A percentile compares a stretch with the other conserved stretches of the same genome.
Evolutionary conservation across 2,888 invertebrate species (phyloP).

Genomic region (Acrocyrtus sp.): DNA sequence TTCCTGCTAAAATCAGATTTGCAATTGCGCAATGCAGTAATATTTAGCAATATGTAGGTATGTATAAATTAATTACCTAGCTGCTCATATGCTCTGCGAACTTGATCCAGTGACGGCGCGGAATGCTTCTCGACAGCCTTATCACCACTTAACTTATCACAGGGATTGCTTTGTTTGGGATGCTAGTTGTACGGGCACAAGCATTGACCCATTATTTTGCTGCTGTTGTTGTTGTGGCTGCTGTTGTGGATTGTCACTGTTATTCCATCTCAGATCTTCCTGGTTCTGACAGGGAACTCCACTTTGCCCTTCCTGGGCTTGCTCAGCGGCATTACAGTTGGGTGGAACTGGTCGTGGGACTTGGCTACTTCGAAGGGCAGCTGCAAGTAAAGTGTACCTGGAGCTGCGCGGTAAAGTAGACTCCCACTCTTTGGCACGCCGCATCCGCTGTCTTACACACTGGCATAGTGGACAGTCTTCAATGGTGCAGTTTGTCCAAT

Average conservation of each 20-base stretch:
- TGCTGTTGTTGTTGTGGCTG: too few relatives aligned
- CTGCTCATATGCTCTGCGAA: conserved; percentile 43
- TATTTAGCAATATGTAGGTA: background rate
- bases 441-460: conserved; percentile 36
- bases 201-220: too few relatives aligned
- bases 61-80: conserved; percentile 25
- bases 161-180: background rate
- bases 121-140: background rate
- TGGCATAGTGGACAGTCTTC: conserved; percentile 43
- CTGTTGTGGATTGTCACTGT: conserved; percentile 7
- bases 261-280: conserved; percentile 26
- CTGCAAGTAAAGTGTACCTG: conserved; percentile 37
- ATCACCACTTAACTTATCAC: conserved; percentile 3
- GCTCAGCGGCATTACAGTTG: conserved; percentile 37
- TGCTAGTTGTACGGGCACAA: background rate
- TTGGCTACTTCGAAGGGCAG: conserved; percentile 36
- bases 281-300: conserved; percentile 31
- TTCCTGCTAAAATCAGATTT: too few relatives aligned
- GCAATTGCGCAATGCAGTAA: too few relatives aligned
- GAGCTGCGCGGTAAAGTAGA: conserved; percentile 28
- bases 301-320: conserved; percentile 37
- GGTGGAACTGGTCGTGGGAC: conserved; percentile 24
- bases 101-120: conserved; percentile 38
- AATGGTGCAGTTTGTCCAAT: conserved; percentile 45
- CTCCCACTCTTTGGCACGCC: conserved; percentile 44